These are phyloP conservation scores for Schrankia costaestrigalis DNA, from an alignment of 2,888 invertebrate genomes.

Conservation along the genomic window DNA sequence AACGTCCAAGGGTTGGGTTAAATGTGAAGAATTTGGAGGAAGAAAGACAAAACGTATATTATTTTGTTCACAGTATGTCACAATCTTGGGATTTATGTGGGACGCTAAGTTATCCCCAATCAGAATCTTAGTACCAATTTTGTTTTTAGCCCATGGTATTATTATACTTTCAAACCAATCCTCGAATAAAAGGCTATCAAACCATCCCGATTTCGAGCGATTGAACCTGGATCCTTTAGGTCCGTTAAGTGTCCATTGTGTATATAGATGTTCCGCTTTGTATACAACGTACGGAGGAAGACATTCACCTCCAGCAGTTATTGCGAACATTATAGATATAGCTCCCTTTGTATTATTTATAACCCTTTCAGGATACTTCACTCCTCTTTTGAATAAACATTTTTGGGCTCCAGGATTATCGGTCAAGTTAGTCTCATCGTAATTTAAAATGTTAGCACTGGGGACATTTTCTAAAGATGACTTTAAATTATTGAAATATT, in stretches of 20 bases:
- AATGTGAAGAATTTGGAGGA: conserved; percentile 32
- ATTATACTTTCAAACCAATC: not conserved
- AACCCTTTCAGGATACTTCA: no score
- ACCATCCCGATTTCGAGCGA: not conserved
- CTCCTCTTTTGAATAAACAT: not conserved
- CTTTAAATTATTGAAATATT: not conserved
- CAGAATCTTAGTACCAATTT: not conserved
- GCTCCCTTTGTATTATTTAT: not conserved
- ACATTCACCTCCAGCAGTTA: conserved; percentile 1
- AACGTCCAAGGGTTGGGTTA: conserved; percentile 35
- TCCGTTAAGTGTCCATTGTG: no score
- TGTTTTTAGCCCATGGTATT: not conserved
- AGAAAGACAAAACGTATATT: conserved; percentile 33
- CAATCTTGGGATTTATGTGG: conserved; percentile 18
- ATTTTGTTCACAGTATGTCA: conserved; percentile 26
- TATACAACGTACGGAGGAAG: no score
- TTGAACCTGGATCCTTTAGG: conserved; percentile 1
- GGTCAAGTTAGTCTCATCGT: conserved; percentile 6
- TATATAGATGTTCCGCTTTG: no score
- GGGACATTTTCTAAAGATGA: not conserved
- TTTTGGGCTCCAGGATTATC: not conserved
- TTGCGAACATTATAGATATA: not conserved
- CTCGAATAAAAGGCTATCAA: not conserved
- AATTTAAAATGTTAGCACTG: conserved; percentile 9
- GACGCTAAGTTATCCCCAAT: conserved; percentile 9